Percentiles rank a stretch among this genome's conserved stretches.
These are phyloP conservation scores for Penaeus vannamei DNA, from an alignment of 1,140 invertebrate genomes.

Conservation along the genomic window DNA sequence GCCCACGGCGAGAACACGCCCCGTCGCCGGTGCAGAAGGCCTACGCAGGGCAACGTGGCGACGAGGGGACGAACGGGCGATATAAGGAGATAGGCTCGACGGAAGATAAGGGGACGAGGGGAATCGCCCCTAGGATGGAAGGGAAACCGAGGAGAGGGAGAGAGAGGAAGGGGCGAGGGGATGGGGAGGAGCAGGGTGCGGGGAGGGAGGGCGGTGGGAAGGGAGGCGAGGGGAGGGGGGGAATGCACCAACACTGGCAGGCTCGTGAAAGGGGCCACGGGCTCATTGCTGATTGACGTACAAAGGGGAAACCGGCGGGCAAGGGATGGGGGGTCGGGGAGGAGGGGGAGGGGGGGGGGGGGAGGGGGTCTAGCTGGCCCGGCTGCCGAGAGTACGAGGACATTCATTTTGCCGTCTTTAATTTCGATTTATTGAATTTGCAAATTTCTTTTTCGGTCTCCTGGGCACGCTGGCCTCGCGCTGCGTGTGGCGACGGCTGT, in stretches of 20 bases:
- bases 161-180: constrained; percentile 12
- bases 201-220: constrained; percentile 24
- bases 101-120: constrained; percentile 24
- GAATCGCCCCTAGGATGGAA: neutral
- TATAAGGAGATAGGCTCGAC: constrained; percentile 9
- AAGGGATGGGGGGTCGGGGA: neutral
- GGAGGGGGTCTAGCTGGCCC: constrained; percentile 17
- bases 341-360: neutral
- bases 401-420: constrained; percentile 53
- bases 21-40: too few relatives aligned
- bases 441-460: neutral
- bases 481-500: neutral
- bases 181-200: constrained; percentile 16
- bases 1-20: too few relatives aligned
- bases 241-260: constrained; percentile 38
- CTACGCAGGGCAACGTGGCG: too few relatives aligned
- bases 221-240: constrained; percentile 27
- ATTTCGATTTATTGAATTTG: constrained; percentile 56
- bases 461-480: neutral
- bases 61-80: constrained; percentile 6
- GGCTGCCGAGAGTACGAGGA: constrained; percentile 60
- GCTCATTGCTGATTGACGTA: constrained; percentile 65
- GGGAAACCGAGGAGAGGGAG: constrained; percentile 5
- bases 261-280: constrained; percentile 54
- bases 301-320: constrained; percentile 62